Evolutionary conservation across 2,113 vertebrate genomes (phyloP).

Genomic region (Neolamprologus hecqui): DNA sequence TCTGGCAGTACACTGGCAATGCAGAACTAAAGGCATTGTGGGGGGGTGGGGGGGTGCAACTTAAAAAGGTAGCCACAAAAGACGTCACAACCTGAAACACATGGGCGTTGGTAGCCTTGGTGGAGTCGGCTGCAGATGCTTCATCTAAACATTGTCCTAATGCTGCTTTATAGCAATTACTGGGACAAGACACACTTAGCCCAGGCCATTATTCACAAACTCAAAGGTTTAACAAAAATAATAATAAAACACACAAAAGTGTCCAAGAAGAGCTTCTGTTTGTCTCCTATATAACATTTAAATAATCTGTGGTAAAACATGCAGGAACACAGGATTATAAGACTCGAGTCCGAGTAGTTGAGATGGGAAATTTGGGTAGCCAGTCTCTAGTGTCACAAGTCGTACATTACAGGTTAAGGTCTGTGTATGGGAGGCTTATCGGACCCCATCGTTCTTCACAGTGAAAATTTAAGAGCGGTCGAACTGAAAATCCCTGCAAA

Average conservation of each 20-base stretch:
- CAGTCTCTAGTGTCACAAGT: neutral
- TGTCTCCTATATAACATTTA: neutral
- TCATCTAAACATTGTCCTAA: neutral
- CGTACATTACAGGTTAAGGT: conserved; percentile 13
- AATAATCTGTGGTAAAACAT: conserved; percentile 3
- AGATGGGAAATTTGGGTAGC: neutral
- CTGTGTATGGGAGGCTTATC: conserved; percentile 4
- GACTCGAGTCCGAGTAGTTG: neutral
- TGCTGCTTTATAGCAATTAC: neutral
- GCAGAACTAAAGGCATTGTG: conserved; percentile 3
- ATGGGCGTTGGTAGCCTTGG: neutral
- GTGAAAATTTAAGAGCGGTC: conserved; percentile 25
- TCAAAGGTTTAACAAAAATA: neutral
- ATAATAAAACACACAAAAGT: neutral
- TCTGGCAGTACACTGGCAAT: conserved; percentile 30
- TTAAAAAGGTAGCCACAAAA: conserved; percentile 12
- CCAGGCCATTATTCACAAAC: conserved; percentile 15
- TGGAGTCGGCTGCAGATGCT: neutral
- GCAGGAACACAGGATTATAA: conserved; percentile 12
- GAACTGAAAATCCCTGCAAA: conserved; percentile 11
- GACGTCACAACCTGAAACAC: conserved; percentile 27
- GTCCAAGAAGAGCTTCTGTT: neutral
- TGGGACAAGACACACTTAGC: neutral
- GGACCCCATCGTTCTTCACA: conserved; percentile 39
- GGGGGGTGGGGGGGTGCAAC: neutral